Conservation (phyloP, 2,888 invertebrate genomes). For the Octonoba sinensis region DNA sequence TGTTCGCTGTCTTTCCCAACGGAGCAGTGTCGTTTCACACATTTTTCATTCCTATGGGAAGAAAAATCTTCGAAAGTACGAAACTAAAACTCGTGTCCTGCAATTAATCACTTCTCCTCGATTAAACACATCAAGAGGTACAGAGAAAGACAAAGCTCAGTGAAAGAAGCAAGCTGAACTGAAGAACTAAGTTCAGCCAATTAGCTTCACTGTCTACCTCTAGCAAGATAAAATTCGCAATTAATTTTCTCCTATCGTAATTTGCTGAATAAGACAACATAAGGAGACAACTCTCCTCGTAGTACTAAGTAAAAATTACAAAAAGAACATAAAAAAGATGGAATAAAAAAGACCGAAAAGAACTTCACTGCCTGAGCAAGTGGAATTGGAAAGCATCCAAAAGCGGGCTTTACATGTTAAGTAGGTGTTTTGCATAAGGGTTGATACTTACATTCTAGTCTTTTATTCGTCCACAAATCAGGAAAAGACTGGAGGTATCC, state of each 20-base stretch:
- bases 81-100: too few relatives aligned
- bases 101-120: too few relatives aligned
- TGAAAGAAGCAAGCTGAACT: too few relatives aligned
- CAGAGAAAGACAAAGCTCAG: too few relatives aligned
- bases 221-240: slow-evolving; percentile 6
- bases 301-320: neutral
- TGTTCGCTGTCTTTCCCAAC: too few relatives aligned
- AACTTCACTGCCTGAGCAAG: neutral
- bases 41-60: too few relatives aligned
- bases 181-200: slow-evolving; percentile 1
- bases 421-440: slow-evolving; percentile 41
- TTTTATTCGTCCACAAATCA: too few relatives aligned
- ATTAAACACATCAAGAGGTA: too few relatives aligned
- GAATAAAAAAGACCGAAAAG: slow-evolving; percentile 8
- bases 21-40: too few relatives aligned
- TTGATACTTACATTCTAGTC: neutral
- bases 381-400: slow-evolving; percentile 30
- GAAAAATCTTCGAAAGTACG: too few relatives aligned
- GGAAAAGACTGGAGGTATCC: too few relatives aligned
- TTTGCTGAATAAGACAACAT: slow-evolving; percentile 15
- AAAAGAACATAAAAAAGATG: neutral
- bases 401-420: slow-evolving; percentile 45
- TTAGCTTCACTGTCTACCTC: slow-evolving; percentile 12
- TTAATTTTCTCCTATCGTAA: slow-evolving; percentile 47
- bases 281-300: neutral